These are phyloP conservation scores for Amiota communis DNA, from an alignment of 2,888 invertebrate species.

Conservation along the genomic window DNA sequence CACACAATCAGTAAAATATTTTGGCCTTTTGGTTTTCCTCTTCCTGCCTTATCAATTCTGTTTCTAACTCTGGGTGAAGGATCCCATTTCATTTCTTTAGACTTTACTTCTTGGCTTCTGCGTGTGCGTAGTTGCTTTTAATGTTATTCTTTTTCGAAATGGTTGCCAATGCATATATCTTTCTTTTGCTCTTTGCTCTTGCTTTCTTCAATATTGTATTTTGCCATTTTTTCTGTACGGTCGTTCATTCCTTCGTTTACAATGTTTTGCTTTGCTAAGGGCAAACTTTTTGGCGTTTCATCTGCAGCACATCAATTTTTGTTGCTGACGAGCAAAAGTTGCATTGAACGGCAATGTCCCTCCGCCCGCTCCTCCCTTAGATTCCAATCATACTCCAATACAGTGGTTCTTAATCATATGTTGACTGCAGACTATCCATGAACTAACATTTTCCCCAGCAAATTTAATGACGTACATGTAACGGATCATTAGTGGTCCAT, in stretches of 20 bases:
- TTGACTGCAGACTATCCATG: too few relatives aligned
- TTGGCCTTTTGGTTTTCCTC: slow-evolving; percentile 47
- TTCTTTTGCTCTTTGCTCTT: slow-evolving; percentile 19
- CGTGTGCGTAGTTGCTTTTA: slow-evolving; percentile 16
- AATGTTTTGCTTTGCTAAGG: slow-evolving; percentile 63
- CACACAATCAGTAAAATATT: slow-evolving; percentile 67
- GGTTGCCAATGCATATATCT: slow-evolving; percentile 6
- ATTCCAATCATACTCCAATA: too few relatives aligned
- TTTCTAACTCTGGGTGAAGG: slow-evolving; percentile 56
- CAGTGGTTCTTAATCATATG: too few relatives aligned
- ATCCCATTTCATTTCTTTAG: slow-evolving; percentile 55
- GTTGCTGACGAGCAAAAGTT: slow-evolving; percentile 68
- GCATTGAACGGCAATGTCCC: slow-evolving; percentile 47
- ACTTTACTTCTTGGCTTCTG: slow-evolving; percentile 14
- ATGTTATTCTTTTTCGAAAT: slow-evolving; percentile 23
- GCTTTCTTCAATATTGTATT: slow-evolving; percentile 47
- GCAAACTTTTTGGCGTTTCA: slow-evolving; percentile 68
- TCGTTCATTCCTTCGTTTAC: slow-evolving; percentile 61
- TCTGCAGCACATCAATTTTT: slow-evolving; percentile 69
- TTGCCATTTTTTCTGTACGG: slow-evolving; percentile 41
- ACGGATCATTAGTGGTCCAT: too few relatives aligned
- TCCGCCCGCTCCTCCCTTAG: slow-evolving; percentile 23
- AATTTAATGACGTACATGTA: too few relatives aligned
- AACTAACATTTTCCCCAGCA: too few relatives aligned
- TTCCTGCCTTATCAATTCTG: slow-evolving; percentile 35